Conservation (phyloP, 2,113 vertebrate genomes). For the Rattus norvegicus region DNA sequence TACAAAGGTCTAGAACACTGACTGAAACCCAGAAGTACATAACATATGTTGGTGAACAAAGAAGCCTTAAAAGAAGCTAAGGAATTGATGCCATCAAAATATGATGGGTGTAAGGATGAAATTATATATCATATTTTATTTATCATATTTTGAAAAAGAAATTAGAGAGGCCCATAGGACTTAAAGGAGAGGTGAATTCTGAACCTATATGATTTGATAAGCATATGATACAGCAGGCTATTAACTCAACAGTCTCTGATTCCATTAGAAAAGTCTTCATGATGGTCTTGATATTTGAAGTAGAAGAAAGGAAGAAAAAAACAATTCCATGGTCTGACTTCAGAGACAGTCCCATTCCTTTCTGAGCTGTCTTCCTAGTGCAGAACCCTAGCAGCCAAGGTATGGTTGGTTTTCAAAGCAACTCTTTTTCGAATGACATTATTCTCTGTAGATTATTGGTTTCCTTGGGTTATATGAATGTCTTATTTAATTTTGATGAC, state of each 20-base stretch:
- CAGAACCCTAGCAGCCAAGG: neutral
- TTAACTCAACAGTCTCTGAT: neutral
- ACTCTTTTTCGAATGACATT: conserved; percentile 19
- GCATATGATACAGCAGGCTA: neutral
- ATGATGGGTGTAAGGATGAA: neutral
- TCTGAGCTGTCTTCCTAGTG: neutral
- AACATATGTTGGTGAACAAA: neutral
- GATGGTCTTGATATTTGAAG: neutral
- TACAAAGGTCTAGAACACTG: neutral
- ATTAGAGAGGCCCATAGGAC: neutral
- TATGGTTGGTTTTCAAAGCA: neutral
- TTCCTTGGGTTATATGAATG: neutral
- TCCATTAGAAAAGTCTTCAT: neutral
- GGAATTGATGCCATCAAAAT: neutral
- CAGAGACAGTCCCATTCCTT: neutral
- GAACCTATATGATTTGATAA: neutral
- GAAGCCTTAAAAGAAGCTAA: neutral
- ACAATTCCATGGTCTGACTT: neutral
- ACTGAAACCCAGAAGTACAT: neutral
- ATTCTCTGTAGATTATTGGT: conserved; percentile 3
- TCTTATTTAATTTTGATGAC: conserved; percentile 10
- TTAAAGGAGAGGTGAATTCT: neutral
- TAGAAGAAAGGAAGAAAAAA: neutral
- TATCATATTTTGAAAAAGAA: neutral
- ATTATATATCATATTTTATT: no score